These are phyloP conservation scores for Cepphus grylle DNA, from an alignment of 2,113 vertebrate genomes.

Conservation along the genomic window DNA sequence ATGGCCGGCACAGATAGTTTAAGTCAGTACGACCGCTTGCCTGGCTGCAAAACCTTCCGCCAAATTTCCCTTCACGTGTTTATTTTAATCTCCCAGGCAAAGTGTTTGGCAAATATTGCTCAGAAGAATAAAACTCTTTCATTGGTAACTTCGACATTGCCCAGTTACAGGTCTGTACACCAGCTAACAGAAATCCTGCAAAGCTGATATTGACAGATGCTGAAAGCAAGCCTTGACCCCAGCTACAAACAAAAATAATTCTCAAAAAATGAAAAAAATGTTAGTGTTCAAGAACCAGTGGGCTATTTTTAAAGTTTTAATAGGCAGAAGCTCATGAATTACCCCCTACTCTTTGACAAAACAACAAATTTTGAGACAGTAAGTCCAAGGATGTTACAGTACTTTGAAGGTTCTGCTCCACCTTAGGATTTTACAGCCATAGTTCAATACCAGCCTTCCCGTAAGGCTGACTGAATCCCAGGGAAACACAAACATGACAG, in stretches of 20 bases:
- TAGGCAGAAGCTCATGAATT: not conserved
- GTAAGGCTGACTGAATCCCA: not conserved
- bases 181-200: not conserved
- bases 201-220: not conserved
- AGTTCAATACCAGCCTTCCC: not conserved
- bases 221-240: not conserved
- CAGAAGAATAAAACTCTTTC: not conserved
- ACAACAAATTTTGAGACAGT: not conserved
- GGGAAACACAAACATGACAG: not conserved
- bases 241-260: not conserved
- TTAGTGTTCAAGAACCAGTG: not conserved
- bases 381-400: not conserved
- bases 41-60: not conserved
- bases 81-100: not conserved
- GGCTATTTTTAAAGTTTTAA: not conserved
- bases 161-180: not conserved
- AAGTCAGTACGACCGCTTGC: rapidly evolving
- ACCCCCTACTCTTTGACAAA: not conserved
- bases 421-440: not conserved
- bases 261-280: not conserved
- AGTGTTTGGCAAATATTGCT: not conserved
- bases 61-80: not conserved
- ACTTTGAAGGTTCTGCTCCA: not conserved
- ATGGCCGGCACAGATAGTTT: rapidly evolving
- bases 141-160: not conserved